phyloP scores from a whole-genome alignment of 2,113 vertebrate species.

The Neogobius melanostomus region DNA sequence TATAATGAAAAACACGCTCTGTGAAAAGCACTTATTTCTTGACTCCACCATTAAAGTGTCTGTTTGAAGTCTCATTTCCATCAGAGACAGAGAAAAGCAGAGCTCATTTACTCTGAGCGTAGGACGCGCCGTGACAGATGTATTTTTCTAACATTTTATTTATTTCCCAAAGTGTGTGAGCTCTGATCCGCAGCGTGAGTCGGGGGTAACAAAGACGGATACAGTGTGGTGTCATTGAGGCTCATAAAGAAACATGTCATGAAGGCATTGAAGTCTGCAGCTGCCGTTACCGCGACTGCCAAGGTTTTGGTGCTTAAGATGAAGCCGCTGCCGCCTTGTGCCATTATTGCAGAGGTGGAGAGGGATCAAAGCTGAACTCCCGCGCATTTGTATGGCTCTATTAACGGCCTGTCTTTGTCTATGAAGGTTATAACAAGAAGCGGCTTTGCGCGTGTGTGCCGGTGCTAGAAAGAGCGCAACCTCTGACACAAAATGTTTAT shows the following conservation, averaged over 20 bases:
- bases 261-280: constrained; percentile 20
- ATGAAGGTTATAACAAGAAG: constrained; percentile 54
- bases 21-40: constrained; percentile 13
- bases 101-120: not conserved
- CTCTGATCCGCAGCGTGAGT: not conserved
- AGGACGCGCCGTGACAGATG: constrained; percentile 3
- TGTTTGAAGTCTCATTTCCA: not conserved
- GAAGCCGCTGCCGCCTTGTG: constrained; percentile 45
- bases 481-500: not conserved
- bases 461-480: constrained; percentile 14
- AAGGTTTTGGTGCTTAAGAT: constrained; percentile 50
- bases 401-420: constrained; percentile 53
- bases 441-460: constrained; percentile 14
- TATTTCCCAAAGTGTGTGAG: not conserved
- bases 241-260: constrained; percentile 36
- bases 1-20: not conserved
- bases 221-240: constrained; percentile 18
- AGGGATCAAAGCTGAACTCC: constrained; percentile 55
- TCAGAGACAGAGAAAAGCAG: constrained; percentile 2
- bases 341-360: constrained; percentile 29
- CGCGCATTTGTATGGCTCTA: constrained; percentile 43
- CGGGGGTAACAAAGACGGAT: not conserved
- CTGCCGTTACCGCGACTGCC: not conserved
- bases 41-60: not conserved
- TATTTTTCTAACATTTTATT: not conserved